Evolutionary conservation across 2,888 invertebrate species (phyloP), one percentile per base, ranked within the genome.

Genomic region (Chorisops tibialis): DNA sequence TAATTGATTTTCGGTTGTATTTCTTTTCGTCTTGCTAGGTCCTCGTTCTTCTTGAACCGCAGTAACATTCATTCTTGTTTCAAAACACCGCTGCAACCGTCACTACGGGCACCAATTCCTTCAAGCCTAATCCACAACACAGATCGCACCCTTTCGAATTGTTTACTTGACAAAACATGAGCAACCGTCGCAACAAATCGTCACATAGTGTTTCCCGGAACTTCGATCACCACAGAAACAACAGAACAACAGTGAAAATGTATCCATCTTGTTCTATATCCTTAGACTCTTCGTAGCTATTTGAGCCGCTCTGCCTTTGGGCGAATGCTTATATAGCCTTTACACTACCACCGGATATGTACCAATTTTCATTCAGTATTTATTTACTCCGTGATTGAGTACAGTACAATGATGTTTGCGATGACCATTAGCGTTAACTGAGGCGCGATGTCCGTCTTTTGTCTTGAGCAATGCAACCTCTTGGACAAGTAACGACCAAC

Each of bases 31-130:
- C 51, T 83, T 84, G 60, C 91, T 79, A 0, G 92, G 92, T 1
- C 92, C 92, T 59, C 92, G 81, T 74, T 92, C 92, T 73, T 89
- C 88, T 78, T 93, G 92, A 0, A 92, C 92, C 16, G 92, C 91
- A 70, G 86, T 78, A 2, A 84, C 83, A 71, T 92, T 91, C 93
- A 93, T 93, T 67, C 84, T 82, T 49, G 88, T 88, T 1, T 82
- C 76, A 67, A 91, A 84, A 70, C 93, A 93, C 69, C 88, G 87
- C 71, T 87, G 86, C 14, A 93, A 80, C 39, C 93, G 81, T 72
- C 93, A 93, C 70, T 85, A 87, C 0, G 93, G 91, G 75, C 93
- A 93, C 93, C 92, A 92, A 76, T 93, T 93, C 65, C 93, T 78
- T 52, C 91, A 79, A 0, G 89, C 86, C 77, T 91, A 91, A 76